A percentile compares a stretch with the other conserved stretches of the same genome.
These are phyloP conservation scores for Mellivora capensis DNA, from an alignment of 2,113 vertebrate genomes.

Conservation along the genomic window DNA sequence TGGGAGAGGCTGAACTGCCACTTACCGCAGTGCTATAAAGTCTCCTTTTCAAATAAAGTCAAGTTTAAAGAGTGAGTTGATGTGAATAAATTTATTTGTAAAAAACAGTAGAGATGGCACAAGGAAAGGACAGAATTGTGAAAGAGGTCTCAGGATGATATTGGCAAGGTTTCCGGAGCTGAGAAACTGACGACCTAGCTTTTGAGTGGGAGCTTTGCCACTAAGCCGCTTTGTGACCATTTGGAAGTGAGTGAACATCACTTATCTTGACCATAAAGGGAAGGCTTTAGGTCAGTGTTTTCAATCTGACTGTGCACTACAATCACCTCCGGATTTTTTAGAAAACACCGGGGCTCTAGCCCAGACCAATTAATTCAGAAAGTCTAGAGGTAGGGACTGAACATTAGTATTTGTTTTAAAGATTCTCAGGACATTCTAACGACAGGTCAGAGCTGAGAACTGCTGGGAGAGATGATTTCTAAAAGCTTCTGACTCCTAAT, in stretches of 20 bases:
- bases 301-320: neutral
- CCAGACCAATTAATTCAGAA: neutral
- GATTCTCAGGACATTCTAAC: neutral
- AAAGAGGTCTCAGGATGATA: neutral
- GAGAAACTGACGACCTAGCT: neutral
- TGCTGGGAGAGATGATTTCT: neutral
- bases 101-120: neutral
- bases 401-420: neutral
- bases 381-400: neutral
- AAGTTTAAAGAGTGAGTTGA: neutral
- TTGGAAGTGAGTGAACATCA: neutral
- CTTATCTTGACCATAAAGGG: neutral
- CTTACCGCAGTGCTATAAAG: neutral
- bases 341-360: neutral
- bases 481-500: neutral
- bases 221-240: neutral
- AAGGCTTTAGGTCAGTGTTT: neutral
- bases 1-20: neutral
- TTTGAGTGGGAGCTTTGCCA: neutral
- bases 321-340: neutral
- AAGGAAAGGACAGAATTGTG: neutral
- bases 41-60: slow-evolving; percentile 9
- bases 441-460: neutral
- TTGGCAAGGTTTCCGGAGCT: neutral
- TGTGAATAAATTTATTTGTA: neutral